These are phyloP conservation scores for Diorhabda elongata DNA, from an alignment of 1,140 invertebrate genomes.

Conservation along the genomic window DNA sequence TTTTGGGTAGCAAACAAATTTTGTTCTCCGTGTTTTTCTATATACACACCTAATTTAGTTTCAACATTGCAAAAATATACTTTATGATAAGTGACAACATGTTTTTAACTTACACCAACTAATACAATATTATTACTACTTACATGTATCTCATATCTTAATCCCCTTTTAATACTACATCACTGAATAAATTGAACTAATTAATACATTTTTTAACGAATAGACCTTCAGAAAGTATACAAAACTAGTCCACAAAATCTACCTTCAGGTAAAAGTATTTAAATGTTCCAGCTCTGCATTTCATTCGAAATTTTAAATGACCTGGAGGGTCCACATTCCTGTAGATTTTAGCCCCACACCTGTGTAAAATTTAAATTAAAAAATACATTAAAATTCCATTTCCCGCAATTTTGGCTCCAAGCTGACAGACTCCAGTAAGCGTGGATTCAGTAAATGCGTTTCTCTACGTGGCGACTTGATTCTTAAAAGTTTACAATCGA, in stretches of 20 bases:
- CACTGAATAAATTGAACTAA: too few species aligned
- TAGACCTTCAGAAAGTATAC: background rate
- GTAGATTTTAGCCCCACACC: constrained; percentile 4
- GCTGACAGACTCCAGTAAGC: constrained; percentile 4
- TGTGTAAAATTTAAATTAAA: constrained; percentile 8
- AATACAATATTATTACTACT: too few species aligned
- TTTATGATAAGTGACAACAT: too few species aligned
- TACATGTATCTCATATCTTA: too few species aligned
- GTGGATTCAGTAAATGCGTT: background rate
- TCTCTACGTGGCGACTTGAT: background rate
- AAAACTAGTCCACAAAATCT: background rate
- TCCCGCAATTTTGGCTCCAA: constrained; percentile 10
- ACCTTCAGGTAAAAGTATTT: background rate
- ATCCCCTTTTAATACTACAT: too few species aligned
- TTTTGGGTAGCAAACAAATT: too few species aligned
- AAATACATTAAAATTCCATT: constrained; percentile 14
- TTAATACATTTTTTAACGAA: too few species aligned
- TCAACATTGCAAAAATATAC: too few species aligned
- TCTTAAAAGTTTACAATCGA: background rate
- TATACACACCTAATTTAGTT: too few species aligned
- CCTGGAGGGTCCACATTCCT: constrained; percentile 1
- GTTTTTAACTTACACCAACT: too few species aligned
- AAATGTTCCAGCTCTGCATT: background rate
- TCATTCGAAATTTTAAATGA: background rate
- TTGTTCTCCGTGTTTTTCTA: too few species aligned